Evolutionary conservation across 2,113 vertebrate species (phyloP).

Genomic region (Platichthys stellatus): DNA sequence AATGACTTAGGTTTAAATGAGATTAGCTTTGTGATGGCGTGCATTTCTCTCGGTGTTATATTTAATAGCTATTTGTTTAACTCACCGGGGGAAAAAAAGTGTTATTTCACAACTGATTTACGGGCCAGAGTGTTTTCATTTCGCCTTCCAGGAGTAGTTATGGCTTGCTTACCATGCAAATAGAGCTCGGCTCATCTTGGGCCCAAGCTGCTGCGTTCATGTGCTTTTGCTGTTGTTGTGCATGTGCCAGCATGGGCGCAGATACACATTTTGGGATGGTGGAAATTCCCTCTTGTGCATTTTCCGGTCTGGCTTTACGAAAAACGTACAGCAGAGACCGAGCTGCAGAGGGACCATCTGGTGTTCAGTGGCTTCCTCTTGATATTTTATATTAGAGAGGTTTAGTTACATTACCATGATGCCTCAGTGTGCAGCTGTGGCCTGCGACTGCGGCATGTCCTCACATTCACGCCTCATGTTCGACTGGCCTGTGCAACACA

Average conservation of each 20-base stretch:
- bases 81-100: constrained; percentile 41
- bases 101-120: constrained; percentile 63
- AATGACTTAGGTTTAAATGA: constrained; percentile 41
- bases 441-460: constrained; percentile 36
- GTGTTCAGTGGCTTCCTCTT: constrained; percentile 51
- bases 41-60: constrained; percentile 30
- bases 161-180: constrained; percentile 42
- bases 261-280: constrained; percentile 48
- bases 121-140: constrained; percentile 43
- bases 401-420: constrained; percentile 49
- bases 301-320: constrained; percentile 40
- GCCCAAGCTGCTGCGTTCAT: constrained; percentile 24
- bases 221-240: constrained; percentile 33
- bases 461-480: constrained; percentile 32
- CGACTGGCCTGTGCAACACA: constrained; percentile 31
- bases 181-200: constrained; percentile 12
- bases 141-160: constrained; percentile 20
- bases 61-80: constrained; percentile 63
- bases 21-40: constrained; percentile 38
- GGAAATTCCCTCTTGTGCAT: constrained; percentile 45
- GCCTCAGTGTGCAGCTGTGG: constrained; percentile 40
- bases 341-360: constrained; percentile 70
- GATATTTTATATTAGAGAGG: constrained; percentile 63
- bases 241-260: constrained; percentile 26
- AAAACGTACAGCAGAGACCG: constrained; percentile 31